A percentile compares a stretch with the other conserved stretches of the same genome.
Evolutionary conservation across 2,888 invertebrate species (phyloP).

Genomic region (Meloe dianella): DNA sequence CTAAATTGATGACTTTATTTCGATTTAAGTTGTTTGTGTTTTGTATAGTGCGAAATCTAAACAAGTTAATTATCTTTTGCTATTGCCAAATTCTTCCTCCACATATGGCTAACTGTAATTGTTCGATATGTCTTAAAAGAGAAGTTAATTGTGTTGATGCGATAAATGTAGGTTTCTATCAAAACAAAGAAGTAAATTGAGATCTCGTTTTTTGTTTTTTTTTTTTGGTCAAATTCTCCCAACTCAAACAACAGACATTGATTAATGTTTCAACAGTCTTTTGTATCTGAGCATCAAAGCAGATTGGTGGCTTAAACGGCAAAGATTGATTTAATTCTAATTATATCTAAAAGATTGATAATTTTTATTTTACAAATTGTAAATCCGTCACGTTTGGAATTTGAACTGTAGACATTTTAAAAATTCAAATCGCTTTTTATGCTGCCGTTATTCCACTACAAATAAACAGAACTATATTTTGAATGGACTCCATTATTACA

Average conservation of each 20-base stretch:
- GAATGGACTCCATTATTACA: background rate
- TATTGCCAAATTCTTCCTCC: background rate
- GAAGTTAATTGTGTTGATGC: conserved; percentile 9
- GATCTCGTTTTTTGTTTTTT: too few relatives aligned
- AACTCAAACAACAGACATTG: conserved; percentile 9
- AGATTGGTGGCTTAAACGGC: background rate
- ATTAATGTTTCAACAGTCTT: conserved; percentile 13
- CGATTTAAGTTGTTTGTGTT: background rate
- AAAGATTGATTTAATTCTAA: background rate
- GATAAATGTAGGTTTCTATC: conserved; percentile 13
- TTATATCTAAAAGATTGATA: background rate
- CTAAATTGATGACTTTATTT: background rate
- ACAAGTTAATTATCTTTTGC: conserved; percentile 6
- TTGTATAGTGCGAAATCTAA: conserved; percentile 15
- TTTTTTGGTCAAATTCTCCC: conserved; percentile 10
- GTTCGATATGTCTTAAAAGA: background rate
- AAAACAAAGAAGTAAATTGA: background rate
- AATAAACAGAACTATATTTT: background rate
- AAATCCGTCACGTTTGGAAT: background rate
- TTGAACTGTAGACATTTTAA: background rate
- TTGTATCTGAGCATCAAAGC: background rate
- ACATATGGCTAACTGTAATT: background rate
- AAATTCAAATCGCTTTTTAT: background rate
- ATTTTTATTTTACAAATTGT: background rate
- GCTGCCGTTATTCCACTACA: background rate